A percentile compares a stretch with the other conserved stretches of the same genome.
Evolutionary conservation across 2,888 invertebrate species (phyloP).

Genomic region (Deilephila porcellus): DNA sequence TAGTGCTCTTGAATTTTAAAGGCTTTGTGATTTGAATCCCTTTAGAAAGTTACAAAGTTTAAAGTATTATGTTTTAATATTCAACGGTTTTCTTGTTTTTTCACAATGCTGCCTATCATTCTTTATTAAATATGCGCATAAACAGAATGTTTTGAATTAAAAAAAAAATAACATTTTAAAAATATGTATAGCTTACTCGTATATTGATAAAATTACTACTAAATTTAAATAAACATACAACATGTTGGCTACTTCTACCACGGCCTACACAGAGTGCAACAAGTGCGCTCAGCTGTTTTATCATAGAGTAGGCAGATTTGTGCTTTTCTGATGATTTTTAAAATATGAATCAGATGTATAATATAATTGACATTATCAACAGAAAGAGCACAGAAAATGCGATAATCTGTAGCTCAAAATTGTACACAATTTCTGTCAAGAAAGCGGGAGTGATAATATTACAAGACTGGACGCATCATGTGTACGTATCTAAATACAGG

Average conservation of each 20-base stretch:
- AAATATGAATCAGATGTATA: neutral
- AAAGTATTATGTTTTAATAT: neutral
- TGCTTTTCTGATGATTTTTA: neutral
- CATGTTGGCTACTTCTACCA: no score
- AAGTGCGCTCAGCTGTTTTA: no score
- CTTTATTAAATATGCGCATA: no score
- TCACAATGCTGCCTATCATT: no score
- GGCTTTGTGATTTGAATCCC: neutral
- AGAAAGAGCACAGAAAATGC: neutral
- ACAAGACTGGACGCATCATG: constrained; percentile 12
- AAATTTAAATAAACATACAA: no score
- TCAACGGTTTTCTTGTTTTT: no score
- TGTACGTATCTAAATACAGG: constrained; percentile 25
- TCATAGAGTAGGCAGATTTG: no score
- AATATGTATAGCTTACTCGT: no score
- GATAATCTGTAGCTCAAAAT: neutral
- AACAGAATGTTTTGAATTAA: no score
- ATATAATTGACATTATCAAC: neutral
- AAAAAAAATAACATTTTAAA: no score
- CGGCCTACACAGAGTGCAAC: no score
- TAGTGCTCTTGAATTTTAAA: constrained; percentile 1
- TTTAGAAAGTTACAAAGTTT: neutral
- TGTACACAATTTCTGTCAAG: neutral
- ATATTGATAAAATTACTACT: no score
- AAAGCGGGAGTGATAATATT: neutral